Percentiles rank a stretch among this genome's conserved stretches.
Conservation (phyloP, 2,888 invertebrate species). For the Copidosoma aretas region DNA sequence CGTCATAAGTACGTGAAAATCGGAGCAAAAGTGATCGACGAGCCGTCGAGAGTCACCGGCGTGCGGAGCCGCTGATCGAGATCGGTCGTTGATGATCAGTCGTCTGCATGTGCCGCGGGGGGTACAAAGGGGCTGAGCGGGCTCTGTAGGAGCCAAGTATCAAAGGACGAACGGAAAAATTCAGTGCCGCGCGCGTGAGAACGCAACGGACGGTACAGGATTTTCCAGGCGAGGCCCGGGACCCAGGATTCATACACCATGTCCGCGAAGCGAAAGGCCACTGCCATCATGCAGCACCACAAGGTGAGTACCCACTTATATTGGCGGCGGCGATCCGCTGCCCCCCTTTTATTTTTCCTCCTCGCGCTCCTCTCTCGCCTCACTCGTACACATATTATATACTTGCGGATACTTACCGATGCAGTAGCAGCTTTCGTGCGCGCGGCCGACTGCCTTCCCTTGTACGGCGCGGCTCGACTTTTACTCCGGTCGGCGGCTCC, state of each 20-base stretch:
- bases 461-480: slow-evolving; percentile 41
- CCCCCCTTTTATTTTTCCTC: not conserved
- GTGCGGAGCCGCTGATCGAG: no score
- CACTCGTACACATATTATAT: not conserved
- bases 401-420: no score
- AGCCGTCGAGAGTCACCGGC: no score
- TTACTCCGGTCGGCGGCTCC: slow-evolving; percentile 29
- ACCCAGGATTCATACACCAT: slow-evolving; percentile 65
- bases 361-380: not conserved
- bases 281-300: slow-evolving; percentile 75
- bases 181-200: no score
- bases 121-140: no score
- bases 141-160: no score
- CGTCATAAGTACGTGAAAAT: no score
- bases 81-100: no score
- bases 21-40: no score
- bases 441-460: slow-evolving; percentile 37
- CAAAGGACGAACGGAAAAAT: no score
- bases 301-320: slow-evolving; percentile 62
- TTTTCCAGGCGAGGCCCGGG: slow-evolving; percentile 40
- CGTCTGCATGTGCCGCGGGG: no score
- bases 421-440: slow-evolving; percentile 2
- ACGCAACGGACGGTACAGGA: slow-evolving; percentile 45
- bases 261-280: slow-evolving; percentile 79
- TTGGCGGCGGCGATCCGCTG: slow-evolving; percentile 18